phyloP scores from a whole-genome alignment of 2,888 invertebrate genomes.

The Nemotelus nigrinus region DNA sequence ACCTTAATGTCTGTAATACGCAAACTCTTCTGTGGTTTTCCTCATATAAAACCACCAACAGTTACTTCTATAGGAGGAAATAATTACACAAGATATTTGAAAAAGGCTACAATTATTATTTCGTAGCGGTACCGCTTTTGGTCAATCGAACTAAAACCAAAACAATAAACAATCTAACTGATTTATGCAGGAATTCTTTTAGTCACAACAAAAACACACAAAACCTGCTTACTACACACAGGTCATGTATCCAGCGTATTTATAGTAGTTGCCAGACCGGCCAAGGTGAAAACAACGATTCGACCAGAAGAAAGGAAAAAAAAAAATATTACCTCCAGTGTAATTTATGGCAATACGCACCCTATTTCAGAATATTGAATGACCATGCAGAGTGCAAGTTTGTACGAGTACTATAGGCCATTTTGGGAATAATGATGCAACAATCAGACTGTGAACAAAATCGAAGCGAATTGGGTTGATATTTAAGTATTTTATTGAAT shows the following conservation, averaged over 20 bases:
- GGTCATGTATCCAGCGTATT: neutral
- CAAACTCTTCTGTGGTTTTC: no score
- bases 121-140: conserved; percentile 37
- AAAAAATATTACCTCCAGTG: conserved; percentile 11
- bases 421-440: neutral
- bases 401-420: no score
- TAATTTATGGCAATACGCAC: conserved; percentile 34
- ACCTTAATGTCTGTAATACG: no score
- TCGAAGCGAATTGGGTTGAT: neutral
- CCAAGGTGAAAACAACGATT: conserved; percentile 26
- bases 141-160: neutral
- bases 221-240: neutral
- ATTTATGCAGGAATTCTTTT: conserved; percentile 35
- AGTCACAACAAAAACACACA: neutral
- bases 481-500: neutral
- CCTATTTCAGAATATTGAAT: conserved; percentile 38
- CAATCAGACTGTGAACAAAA: conserved; percentile 8
- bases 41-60: no score
- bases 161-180: neutral
- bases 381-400: neutral
- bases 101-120: conserved; percentile 34
- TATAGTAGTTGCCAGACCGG: neutral
- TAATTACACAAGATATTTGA: conserved; percentile 27
- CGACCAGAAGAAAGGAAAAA: neutral
- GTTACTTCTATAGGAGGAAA: conserved; percentile 23